Percentiles rank a stretch among this genome's conserved stretches.
Conservation (phyloP, 2,797 vertebrate species). For the Sebastes hubbsi region DNA sequence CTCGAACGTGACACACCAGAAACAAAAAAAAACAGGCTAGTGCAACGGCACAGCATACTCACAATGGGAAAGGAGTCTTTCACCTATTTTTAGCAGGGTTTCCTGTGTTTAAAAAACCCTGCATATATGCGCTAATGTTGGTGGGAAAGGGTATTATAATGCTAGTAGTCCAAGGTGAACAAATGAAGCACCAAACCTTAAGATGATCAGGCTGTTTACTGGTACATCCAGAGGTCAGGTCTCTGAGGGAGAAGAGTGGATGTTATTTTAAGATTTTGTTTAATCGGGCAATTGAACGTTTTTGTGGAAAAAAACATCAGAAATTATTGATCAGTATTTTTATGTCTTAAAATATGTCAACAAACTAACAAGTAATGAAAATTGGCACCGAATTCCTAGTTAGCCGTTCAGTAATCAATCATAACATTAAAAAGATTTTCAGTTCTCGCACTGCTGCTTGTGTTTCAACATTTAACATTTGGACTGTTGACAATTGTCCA, state of each 20-base stretch:
- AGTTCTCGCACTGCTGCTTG: not conserved
- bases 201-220: not conserved
- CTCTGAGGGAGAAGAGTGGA: not conserved
- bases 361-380: too few relatives aligned
- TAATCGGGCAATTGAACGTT: not conserved
- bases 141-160: not conserved
- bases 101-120: too few relatives aligned
- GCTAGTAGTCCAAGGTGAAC: not conserved
- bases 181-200: not conserved
- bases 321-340: not conserved
- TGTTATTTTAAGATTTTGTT: not conserved
- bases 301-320: not conserved
- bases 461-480: not conserved
- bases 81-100: too few relatives aligned
- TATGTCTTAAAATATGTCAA: not conserved
- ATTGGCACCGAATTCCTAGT: too few relatives aligned
- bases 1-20: too few relatives aligned
- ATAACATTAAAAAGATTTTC: not conserved
- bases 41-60: too few relatives aligned
- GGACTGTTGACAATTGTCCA: not conserved
- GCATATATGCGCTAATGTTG: too few relatives aligned
- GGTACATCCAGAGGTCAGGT: not conserved
- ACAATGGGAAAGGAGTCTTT: too few relatives aligned
- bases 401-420: not conserved
- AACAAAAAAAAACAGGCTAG: too few relatives aligned